phyloP scores from a whole-genome alignment of 2,797 vertebrate species.

The Falco concolor region DNA sequence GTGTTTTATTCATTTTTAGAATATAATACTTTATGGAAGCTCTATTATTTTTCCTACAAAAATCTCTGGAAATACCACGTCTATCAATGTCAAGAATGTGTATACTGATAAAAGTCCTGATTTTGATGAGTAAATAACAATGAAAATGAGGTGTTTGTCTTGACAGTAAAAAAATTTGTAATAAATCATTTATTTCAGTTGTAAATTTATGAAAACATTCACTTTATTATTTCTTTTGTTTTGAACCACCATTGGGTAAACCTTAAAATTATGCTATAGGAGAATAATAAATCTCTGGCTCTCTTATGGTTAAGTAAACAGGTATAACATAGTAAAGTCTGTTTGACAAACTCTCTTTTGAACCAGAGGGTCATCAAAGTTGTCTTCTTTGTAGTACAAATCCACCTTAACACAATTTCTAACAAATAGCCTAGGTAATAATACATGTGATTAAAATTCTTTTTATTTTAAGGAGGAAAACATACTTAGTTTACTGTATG shows the following conservation, averaged over 20 bases:
- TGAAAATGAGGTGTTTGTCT: background rate
- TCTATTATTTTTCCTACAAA: background rate
- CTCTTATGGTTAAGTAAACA: background rate
- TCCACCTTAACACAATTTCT: background rate
- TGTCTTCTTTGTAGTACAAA: background rate
- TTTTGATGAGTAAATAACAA: background rate
- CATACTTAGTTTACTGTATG: constrained; percentile 37
- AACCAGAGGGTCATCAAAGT: background rate
- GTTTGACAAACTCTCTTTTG: background rate
- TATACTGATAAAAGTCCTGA: background rate
- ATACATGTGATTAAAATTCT: constrained; percentile 52
- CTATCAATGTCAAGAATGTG: background rate
- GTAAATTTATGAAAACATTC: background rate
- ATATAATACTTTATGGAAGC: background rate
- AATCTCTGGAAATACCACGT: background rate
- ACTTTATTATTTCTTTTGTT: background rate
- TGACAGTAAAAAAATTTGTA: background rate
- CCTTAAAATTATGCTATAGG: background rate
- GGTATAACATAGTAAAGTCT: background rate
- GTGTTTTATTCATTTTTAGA: background rate
- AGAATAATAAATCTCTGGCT: background rate
- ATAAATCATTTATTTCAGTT: background rate
- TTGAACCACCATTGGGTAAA: background rate
- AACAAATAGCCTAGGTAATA: constrained; percentile 40
- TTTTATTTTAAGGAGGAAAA: constrained; percentile 71